Conservation (phyloP, 1,140 invertebrate species). For the Drosophila hydei region DNA sequence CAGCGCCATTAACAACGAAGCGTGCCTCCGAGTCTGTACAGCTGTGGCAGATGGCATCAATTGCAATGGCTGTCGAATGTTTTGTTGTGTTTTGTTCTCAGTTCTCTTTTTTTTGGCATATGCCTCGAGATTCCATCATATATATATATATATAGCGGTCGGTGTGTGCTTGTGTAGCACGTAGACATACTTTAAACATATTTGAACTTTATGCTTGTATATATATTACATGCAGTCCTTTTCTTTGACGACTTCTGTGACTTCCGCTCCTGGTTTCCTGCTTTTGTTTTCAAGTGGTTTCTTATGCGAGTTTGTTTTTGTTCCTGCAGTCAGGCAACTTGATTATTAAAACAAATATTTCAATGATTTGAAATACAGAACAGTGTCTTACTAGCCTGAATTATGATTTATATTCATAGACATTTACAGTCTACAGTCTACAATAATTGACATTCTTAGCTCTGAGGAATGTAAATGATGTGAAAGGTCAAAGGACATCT, state of each 20-base stretch:
- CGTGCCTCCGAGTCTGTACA: conserved; percentile 30
- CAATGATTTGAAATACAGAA: too few relatives aligned
- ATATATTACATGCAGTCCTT: conserved; percentile 22
- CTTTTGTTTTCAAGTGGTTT: conserved; percentile 21
- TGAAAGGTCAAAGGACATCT: too few relatives aligned
- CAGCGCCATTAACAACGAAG: conserved; percentile 36
- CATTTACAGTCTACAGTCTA: too few relatives aligned
- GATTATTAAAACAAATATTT: neutral
- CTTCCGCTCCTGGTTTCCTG: conserved; percentile 31
- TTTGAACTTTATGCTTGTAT: conserved; percentile 26
- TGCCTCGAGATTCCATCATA: neutral
- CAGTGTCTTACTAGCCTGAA: too few relatives aligned
- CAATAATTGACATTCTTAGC: too few relatives aligned
- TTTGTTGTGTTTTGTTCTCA: conserved; percentile 26
- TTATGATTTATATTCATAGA: too few relatives aligned
- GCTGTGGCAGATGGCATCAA: conserved; percentile 34
- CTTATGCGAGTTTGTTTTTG: conserved; percentile 1
- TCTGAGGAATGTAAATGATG: too few relatives aligned
- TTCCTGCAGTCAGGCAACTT: neutral
- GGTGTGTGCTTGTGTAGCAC: conserved; percentile 12
- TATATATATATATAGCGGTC: neutral
- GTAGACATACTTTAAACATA: conserved; percentile 16
- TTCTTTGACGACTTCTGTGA: conserved; percentile 23
- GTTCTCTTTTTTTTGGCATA: conserved; percentile 13
- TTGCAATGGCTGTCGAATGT: conserved; percentile 30